phyloP scores from a whole-genome alignment of 2,888 invertebrate species.

The Dicyrtoma fusca region DNA sequence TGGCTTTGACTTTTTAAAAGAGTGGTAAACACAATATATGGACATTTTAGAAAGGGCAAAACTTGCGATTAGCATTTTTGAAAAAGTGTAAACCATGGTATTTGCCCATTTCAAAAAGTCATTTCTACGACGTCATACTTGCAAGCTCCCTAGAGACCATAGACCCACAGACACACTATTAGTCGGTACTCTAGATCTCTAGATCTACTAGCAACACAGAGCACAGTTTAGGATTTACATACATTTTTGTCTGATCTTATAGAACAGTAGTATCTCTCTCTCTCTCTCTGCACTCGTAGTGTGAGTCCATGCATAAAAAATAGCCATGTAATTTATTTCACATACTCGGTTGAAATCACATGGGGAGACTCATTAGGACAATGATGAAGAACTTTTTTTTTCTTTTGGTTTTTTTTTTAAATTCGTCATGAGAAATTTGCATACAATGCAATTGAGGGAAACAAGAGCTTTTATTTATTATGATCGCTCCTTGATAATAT shows the following conservation, averaged over 20 bases:
- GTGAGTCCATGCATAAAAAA: background rate
- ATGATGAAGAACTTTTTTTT: constrained; percentile 27
- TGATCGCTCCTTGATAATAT: constrained; percentile 14
- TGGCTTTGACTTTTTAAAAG: too few species aligned
- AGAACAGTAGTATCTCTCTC: too few species aligned
- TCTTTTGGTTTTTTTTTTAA: constrained; percentile 4
- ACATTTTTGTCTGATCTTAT: background rate
- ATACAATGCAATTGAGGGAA: constrained; percentile 29
- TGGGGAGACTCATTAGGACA: constrained; percentile 28
- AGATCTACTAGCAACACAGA: background rate
- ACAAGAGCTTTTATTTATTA: constrained; percentile 26
- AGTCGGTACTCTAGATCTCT: too few species aligned
- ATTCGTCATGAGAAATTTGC: constrained; percentile 35
- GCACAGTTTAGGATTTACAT: background rate
- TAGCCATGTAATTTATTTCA: constrained; percentile 8
- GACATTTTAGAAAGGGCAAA: too few species aligned
- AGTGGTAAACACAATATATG: too few species aligned
- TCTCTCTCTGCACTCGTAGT: background rate
- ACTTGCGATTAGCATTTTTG: too few species aligned
- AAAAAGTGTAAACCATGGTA: too few species aligned
- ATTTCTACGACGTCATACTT: too few species aligned
- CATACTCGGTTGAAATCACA: constrained; percentile 10
- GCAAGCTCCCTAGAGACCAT: too few species aligned
- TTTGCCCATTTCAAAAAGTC: too few species aligned
- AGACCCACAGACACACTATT: too few species aligned